Base-by-base conservation (phyloP, 2,797 vertebrate genomes). In the Danionella dracula region DNA sequence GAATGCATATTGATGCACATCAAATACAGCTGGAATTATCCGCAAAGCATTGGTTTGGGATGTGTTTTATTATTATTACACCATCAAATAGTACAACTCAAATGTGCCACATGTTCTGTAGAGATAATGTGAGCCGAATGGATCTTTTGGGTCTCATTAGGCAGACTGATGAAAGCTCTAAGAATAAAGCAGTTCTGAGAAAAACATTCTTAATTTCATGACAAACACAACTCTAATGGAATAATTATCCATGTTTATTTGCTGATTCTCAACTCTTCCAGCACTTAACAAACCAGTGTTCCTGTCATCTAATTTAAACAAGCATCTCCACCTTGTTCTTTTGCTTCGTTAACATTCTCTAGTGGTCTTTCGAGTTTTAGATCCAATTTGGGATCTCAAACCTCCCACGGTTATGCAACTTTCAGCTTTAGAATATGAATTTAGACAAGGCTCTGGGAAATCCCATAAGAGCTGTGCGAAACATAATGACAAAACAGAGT, bases 171-270 rank as follows among this genome's bases (percentile, higher is more conserved):
- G 2, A 3, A 12, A 8, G 17, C 4, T n/a, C 2, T 5, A 4
- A 19, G 45, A 34, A 49, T 23, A 37, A 35, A 45, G 55, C 2
- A 9, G 31, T 35, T 46, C 32, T 1, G 32, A 13, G 45, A 45
- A 40, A 37, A 81, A 73, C 70, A 67, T 72, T 73, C 71, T 70
- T 48, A 19, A 70, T 50, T 76, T 45, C 48, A 64, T 74, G 69
- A 76, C 78, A 81, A 80, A 75, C 62, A 70, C 54, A 53, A 19
- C 42, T 45, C 64, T 82, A 84, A 86, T 84, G 75, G 82, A 83
- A 86, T 83, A 79, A 79, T 77, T 87, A 79, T n/a, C n/a, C n/a
- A n/a, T n/a, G n/a, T n/a, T n/a, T n/a, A n/a, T n/a, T n/a, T n/a
- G n/a, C n/a, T n/a, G n/a, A n/a, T n/a, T n/a, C n/a, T n/a, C n/a